Base-by-base conservation (phyloP, 2,797 vertebrate genomes). In the Sebastes baramenuke region DNA sequence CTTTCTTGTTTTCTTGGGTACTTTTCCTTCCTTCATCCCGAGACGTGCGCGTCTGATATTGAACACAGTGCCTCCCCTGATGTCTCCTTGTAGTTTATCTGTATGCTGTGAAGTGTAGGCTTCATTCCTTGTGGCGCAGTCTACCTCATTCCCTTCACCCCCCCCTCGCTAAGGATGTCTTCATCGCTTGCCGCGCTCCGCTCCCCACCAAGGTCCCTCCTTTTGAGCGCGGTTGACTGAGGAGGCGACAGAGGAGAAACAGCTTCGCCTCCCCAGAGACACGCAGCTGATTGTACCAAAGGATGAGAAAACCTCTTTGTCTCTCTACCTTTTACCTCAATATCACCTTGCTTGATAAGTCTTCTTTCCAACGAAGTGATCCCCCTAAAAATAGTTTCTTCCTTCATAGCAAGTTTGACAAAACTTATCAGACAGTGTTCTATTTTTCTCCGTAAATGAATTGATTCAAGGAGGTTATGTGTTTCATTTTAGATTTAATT, bases 171-270 rank as follows among this genome's bases (percentile, higher is more conserved):
- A 59, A 92, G 86, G 75, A 94, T 85, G 93, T 91, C 90, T 93
- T 93, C 92, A 93, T 95, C 89, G 56, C 90, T 92, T 64, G 80
- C 89, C 79, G 90, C 49, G 84, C 86, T 91, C 87, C 66, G 85
- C 92, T 90, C 79, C 86, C 77, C 90, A 85, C 89, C 88, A 88
- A 91, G 91, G 92, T 94, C 93, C 92, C 84, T 91, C 83, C 87
- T 85, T 91, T 89, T 92, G 91, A 92, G 86, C 52, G 70, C 79
- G 83, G 91, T 84, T 88, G 92, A 91, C 80, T 87, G 87, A 90
- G 74, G 75, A 93, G 85, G 85, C 69, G 78, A 86, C 87, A 79
- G 90, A 92, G 90, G 82, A 94, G 89, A 92, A 90, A 88, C 87
- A 79, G 87, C 87, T 84, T 86, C n/a, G 36, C 76, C 79, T 93